These are phyloP conservation scores for Cephus pygmeus DNA, from an alignment of 2,888 invertebrate species.

Conservation along the genomic window DNA sequence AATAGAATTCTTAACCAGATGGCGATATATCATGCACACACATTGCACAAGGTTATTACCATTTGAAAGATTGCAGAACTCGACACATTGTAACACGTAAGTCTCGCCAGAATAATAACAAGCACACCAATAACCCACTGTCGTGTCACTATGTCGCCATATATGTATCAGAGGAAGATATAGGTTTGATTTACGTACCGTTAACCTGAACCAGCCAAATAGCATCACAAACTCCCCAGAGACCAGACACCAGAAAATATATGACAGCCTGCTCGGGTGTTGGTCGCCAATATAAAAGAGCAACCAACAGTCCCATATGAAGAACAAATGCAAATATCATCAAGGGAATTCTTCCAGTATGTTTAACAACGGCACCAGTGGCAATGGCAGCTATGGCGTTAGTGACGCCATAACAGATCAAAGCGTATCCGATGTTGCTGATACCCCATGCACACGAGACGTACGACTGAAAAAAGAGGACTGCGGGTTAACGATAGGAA, in stretches of 20 bases:
- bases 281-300: constrained; percentile 80
- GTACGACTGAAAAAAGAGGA: constrained; percentile 73
- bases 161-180: not conserved
- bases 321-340: constrained; percentile 79
- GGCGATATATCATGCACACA: not conserved
- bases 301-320: constrained; percentile 77
- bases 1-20: not conserved
- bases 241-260: constrained; percentile 82
- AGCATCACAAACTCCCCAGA: constrained; percentile 92
- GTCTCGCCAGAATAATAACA: no score
- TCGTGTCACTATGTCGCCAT: not conserved
- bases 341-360: constrained; percentile 83
- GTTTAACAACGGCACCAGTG: constrained; percentile 82
- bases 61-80: not conserved
- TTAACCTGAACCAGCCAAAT: constrained; percentile 94
- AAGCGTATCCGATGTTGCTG: constrained; percentile 90
- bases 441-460: constrained; percentile 91
- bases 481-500: not conserved
- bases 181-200: constrained; percentile 70
- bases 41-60: not conserved
- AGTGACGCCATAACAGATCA: constrained; percentile 92
- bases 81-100: not conserved
- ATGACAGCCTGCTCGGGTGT: constrained; percentile 74
- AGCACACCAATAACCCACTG: no score
- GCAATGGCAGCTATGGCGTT: constrained; percentile 88